Conservation (phyloP, 2,888 invertebrate genomes). For the Nasonovia ribisnigri region DNA sequence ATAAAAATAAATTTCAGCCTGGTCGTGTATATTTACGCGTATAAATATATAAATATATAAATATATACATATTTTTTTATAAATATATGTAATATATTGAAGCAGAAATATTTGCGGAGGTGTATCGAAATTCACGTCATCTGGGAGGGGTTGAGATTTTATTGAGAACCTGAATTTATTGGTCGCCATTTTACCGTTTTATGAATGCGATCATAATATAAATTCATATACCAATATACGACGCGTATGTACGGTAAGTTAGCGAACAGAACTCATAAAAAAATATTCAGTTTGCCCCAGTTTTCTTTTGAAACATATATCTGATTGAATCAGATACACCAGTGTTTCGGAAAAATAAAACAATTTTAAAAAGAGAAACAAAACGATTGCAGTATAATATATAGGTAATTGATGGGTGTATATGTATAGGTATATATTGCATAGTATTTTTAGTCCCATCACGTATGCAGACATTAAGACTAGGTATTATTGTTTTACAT, state of each 20-base stretch:
- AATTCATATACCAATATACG: constrained; percentile 18
- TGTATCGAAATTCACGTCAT: constrained; percentile 52
- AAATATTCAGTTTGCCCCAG: background rate
- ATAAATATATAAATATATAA: constrained; percentile 1
- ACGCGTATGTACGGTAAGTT: background rate
- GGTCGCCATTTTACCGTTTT: constrained; percentile 25
- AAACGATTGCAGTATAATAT: background rate
- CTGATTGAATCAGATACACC: background rate
- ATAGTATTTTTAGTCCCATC: background rate
- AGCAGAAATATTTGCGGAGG: constrained; percentile 44
- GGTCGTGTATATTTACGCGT: background rate
- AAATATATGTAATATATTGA: background rate
- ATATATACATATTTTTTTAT: background rate
- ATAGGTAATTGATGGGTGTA: background rate
- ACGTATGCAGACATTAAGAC: background rate
- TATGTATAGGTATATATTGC: background rate
- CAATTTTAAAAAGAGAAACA: background rate
- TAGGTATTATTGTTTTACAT: background rate
- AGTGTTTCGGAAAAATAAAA: background rate
- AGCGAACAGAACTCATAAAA: constrained; percentile 25
- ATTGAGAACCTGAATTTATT: constrained; percentile 59
- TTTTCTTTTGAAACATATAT: background rate
- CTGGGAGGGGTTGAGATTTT: constrained; percentile 32
- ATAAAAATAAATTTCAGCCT: constrained; percentile 45
- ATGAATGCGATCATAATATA: constrained; percentile 42